Evolutionary conservation across 2,888 invertebrate species (phyloP).

Genomic region (Pogonocherus hispidulus): DNA sequence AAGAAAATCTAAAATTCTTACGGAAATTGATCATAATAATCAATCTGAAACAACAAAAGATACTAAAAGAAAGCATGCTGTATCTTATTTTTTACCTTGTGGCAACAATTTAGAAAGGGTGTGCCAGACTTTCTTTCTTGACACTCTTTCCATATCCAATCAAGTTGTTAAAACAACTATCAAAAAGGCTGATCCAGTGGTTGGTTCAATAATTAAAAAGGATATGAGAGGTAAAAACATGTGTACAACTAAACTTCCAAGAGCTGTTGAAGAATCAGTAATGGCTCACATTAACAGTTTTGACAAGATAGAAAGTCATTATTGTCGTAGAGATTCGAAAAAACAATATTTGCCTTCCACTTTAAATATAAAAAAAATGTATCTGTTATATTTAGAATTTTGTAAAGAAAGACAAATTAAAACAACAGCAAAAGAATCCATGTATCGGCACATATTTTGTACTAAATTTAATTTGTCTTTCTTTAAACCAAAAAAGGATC

Average conservation of each 20-base stretch:
- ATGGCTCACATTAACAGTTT: not conserved
- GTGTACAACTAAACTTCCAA: not conserved
- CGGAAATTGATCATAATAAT: no score
- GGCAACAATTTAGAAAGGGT: not conserved
- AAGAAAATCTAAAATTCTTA: no score
- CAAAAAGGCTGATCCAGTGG: conserved; percentile 2
- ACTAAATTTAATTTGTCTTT: not conserved
- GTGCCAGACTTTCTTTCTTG: not conserved
- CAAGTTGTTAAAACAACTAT: not conserved
- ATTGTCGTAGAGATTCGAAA: not conserved
- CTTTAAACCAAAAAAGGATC: not conserved
- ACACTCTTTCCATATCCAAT: not conserved
- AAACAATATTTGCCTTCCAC: not conserved
- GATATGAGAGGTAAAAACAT: not conserved
- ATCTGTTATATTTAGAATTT: not conserved
- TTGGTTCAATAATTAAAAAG: not conserved
- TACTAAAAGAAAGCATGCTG: no score
- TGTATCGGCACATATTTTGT: not conserved
- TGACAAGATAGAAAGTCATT: not conserved
- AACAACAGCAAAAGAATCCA: not conserved
- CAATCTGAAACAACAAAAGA: no score
- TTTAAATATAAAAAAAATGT: not conserved
- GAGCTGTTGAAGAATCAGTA: not conserved
- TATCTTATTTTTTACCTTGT: not conserved
- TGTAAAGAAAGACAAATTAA: not conserved